These are phyloP conservation scores for Phaethon lepturus DNA, from an alignment of 2,113 vertebrate genomes.

Conservation along the genomic window DNA sequence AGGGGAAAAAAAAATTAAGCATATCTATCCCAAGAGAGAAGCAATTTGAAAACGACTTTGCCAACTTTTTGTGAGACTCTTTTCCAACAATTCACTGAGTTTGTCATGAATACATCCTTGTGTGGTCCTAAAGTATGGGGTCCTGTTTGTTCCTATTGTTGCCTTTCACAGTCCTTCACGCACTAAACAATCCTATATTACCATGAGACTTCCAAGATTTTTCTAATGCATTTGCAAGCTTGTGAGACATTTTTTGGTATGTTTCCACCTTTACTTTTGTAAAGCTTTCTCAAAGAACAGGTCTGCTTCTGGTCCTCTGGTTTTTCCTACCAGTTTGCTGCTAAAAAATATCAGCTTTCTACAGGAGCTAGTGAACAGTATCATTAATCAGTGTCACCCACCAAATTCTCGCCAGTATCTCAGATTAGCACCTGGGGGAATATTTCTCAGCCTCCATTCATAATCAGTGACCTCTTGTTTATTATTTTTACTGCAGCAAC, in stretches of 20 bases:
- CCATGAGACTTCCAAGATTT: neutral
- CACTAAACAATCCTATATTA: neutral
- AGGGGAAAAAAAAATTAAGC: neutral
- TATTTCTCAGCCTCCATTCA: constrained; percentile 7
- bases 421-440: neutral
- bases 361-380: neutral
- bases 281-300: neutral
- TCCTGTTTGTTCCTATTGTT: neutral
- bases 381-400: constrained; percentile 7
- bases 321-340: neutral
- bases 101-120: neutral
- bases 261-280: neutral
- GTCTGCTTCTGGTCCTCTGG: neutral
- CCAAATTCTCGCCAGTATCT: neutral
- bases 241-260: neutral
- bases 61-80: neutral
- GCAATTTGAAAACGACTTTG: neutral
- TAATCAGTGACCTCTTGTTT: constrained; percentile 14
- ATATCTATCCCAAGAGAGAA: neutral
- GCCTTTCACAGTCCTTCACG: neutral
- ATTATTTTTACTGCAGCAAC: neutral
- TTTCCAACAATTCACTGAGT: neutral
- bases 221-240: neutral
- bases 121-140: neutral
- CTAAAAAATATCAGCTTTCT: neutral